These are phyloP conservation scores for Petrocephalus schoutedeni DNA, from an alignment of 2,797 vertebrate species.

Conservation along the genomic window DNA sequence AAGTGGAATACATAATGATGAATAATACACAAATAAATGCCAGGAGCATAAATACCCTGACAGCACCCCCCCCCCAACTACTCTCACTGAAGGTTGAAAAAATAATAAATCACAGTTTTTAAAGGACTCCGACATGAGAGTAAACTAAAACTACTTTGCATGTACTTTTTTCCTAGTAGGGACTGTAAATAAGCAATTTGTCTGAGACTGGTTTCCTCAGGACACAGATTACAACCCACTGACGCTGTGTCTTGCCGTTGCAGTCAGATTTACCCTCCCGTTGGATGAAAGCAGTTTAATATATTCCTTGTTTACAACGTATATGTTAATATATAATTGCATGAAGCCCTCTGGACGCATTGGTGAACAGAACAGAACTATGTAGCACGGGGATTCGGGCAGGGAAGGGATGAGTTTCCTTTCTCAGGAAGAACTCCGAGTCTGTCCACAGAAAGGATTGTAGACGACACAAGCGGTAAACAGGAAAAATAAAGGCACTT, in stretches of 20 bases:
- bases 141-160: background rate
- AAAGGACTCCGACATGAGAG: background rate
- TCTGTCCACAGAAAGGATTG: background rate
- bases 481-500: background rate
- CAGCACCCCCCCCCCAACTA: background rate
- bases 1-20: background rate
- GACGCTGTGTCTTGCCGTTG: background rate
- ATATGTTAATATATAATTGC: background rate
- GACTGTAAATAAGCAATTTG: background rate
- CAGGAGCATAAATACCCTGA: background rate
- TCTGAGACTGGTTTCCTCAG: background rate
- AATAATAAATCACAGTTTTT: background rate
- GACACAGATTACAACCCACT: background rate
- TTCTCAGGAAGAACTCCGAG: background rate
- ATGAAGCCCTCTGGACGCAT: background rate
- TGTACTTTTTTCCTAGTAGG: background rate
- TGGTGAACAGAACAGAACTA: background rate
- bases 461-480: background rate
- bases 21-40: background rate
- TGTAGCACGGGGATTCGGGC: background rate
- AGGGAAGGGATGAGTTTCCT: background rate
- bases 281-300: background rate
- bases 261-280: background rate
- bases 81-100: slow-evolving; percentile 4
- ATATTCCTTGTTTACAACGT: slow-evolving; percentile 16